Evolutionary conservation across 1,140 invertebrate species (phyloP).

Genomic region (Calephelis nemesis): DNA sequence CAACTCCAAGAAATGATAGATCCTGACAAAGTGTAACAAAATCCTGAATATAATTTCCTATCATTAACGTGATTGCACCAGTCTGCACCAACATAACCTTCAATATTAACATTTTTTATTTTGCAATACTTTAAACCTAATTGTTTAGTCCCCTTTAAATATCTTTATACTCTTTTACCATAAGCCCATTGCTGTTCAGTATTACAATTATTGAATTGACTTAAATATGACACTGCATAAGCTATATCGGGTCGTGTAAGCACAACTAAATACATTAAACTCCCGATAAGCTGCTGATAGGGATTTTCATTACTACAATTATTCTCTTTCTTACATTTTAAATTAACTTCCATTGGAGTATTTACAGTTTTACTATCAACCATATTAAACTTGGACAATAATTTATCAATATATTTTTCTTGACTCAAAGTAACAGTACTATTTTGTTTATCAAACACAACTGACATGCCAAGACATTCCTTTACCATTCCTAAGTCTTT

Average conservation of each 20-base stretch:
- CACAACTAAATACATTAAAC: slow-evolving; percentile 26
- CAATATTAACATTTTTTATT: background rate
- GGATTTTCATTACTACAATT: slow-evolving; percentile 22
- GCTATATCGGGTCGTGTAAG: slow-evolving; percentile 25
- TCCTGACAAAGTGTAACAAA: slow-evolving; percentile 27
- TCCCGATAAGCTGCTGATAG: slow-evolving; percentile 23
- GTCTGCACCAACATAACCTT: slow-evolving; percentile 29
- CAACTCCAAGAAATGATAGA: slow-evolving; percentile 32
- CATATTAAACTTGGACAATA: slow-evolving; percentile 21
- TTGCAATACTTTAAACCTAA: slow-evolving; percentile 8
- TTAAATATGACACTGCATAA: slow-evolving; percentile 24
- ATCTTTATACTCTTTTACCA: slow-evolving; percentile 27
- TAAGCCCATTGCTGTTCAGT: slow-evolving; percentile 20
- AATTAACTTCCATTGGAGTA: slow-evolving; percentile 24
- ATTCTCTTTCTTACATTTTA: slow-evolving; percentile 21
- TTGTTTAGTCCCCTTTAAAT: slow-evolving; percentile 3
- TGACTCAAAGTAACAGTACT: slow-evolving; percentile 30
- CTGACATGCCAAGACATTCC: slow-evolving; percentile 23
- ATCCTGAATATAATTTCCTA: slow-evolving; percentile 33
- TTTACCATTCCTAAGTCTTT: slow-evolving; percentile 21
- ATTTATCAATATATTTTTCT: slow-evolving; percentile 16
- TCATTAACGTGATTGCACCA: slow-evolving; percentile 32
- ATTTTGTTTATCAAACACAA: slow-evolving; percentile 33
- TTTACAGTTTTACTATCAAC: slow-evolving; percentile 11
- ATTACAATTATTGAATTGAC: slow-evolving; percentile 28